Evolutionary conservation across 2,797 vertebrate species (phyloP).

Genomic region (Hydrophis major): DNA sequence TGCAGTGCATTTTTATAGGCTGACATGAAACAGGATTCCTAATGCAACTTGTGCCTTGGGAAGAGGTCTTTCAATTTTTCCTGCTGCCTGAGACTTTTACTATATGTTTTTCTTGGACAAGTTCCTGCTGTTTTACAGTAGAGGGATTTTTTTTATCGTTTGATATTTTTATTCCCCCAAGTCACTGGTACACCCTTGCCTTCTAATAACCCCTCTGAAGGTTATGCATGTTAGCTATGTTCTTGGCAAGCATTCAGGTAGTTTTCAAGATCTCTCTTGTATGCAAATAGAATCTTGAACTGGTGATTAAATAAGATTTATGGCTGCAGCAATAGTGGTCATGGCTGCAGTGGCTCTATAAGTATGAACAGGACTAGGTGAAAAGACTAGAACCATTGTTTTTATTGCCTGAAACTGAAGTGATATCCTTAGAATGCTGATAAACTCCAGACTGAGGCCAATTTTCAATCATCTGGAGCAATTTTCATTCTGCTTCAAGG

Average conservation of each 20-base stretch:
- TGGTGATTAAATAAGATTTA: slow-evolving; percentile 53
- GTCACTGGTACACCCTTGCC: slow-evolving; percentile 21
- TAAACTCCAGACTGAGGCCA: slow-evolving; percentile 7
- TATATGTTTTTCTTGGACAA: neutral
- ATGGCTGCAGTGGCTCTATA: slow-evolving; percentile 28
- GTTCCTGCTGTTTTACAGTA: slow-evolving; percentile 2
- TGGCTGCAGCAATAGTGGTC: slow-evolving; percentile 19
- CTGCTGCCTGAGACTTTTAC: slow-evolving; percentile 5
- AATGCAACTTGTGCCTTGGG: slow-evolving; percentile 20
- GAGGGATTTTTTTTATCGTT: neutral
- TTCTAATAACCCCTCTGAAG: slow-evolving; percentile 42
- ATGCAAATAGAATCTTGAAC: slow-evolving; percentile 54
- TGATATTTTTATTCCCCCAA: slow-evolving; percentile 18
- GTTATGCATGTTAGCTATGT: slow-evolving; percentile 26
- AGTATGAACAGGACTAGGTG: slow-evolving; percentile 26
- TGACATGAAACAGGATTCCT: neutral
- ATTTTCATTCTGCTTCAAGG: neutral
- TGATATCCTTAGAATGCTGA: neutral
- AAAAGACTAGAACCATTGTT: slow-evolving; percentile 11
- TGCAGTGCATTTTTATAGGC: neutral
- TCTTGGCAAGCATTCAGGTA: slow-evolving; percentile 49
- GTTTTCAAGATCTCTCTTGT: slow-evolving; percentile 55
- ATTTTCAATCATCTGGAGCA: neutral
- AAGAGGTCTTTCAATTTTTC: slow-evolving; percentile 14
- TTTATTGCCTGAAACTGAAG: slow-evolving; percentile 27